These are phyloP conservation scores for Maccullochella peelii DNA, from an alignment of 2,113 vertebrate genomes.

Conservation along the genomic window DNA sequence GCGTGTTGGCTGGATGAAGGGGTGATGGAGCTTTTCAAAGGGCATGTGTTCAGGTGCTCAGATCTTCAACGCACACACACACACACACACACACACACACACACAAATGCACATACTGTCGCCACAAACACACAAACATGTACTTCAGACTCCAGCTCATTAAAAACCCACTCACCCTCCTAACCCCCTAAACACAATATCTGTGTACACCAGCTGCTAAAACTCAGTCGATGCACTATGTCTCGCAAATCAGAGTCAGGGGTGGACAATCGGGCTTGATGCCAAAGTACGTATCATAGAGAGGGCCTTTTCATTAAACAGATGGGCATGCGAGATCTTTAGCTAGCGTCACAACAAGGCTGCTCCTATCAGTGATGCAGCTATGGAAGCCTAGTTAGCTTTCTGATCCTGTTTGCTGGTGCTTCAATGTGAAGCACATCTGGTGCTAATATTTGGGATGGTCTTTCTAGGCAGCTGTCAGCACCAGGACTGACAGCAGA, in stretches of 20 bases:
- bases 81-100: slow-evolving; percentile 10
- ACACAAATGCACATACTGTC: slow-evolving; percentile 1
- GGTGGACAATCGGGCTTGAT: slow-evolving; percentile 44
- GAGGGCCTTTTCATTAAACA: slow-evolving; percentile 65
- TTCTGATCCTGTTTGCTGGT: slow-evolving; percentile 67
- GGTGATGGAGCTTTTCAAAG: slow-evolving; percentile 71
- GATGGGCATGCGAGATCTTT: slow-evolving; percentile 62
- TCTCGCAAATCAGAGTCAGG: slow-evolving; percentile 61
- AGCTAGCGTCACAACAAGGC: slow-evolving; percentile 53
- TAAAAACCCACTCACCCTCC: slow-evolving; percentile 35
- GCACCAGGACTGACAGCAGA: slow-evolving; percentile 68
- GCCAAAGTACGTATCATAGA: slow-evolving; percentile 57
- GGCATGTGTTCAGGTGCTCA: slow-evolving; percentile 73
- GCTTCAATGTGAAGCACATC: slow-evolving; percentile 71
- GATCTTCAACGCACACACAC: slow-evolving; percentile 42
- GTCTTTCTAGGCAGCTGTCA: slow-evolving; percentile 81
- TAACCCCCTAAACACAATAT: slow-evolving; percentile 62
- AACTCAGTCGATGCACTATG: slow-evolving; percentile 54
- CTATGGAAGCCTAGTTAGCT: slow-evolving; percentile 59
- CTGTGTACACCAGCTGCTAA: slow-evolving; percentile 63
- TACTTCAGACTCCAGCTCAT: slow-evolving; percentile 49
- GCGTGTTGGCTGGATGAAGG: slow-evolving; percentile 64
- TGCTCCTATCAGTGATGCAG: slow-evolving; percentile 58
- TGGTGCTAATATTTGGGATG: slow-evolving; percentile 78
- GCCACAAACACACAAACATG: slow-evolving; percentile 32